These are phyloP conservation scores for Centropyge bicolor DNA, from an alignment of 2,797 vertebrate genomes.

Conservation along the genomic window DNA sequence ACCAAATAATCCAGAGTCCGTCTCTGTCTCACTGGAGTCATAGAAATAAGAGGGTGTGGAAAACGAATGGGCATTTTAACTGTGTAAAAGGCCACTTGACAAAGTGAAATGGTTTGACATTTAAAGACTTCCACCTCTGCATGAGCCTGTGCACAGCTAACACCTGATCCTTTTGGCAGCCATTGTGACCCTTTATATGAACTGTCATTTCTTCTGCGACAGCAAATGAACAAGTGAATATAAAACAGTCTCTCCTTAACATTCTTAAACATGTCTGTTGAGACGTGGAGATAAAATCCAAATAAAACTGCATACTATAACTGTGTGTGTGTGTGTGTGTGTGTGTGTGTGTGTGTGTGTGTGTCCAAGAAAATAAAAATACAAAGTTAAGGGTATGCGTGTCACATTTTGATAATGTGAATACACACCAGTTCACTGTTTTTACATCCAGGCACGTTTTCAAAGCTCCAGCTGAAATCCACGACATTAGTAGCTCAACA, in stretches of 20 bases:
- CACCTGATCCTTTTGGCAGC: neutral
- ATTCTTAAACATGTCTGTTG: neutral
- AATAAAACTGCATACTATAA: neutral
- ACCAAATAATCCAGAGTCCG: constrained; percentile 34
- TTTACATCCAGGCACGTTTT: no score
- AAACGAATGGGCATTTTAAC: constrained; percentile 15
- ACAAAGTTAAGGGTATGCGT: no score
- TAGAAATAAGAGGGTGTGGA: constrained; percentile 4
- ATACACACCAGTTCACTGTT: neutral
- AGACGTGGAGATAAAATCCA: neutral
- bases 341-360: neutral
- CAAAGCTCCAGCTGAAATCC: neutral
- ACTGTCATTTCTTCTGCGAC: neutral
- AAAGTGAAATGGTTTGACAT: constrained; percentile 47
- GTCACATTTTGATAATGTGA: neutral
- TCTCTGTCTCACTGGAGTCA: neutral
- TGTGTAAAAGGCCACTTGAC: constrained; percentile 38
- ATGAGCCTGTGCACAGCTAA: constrained; percentile 10
- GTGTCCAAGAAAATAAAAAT: neutral
- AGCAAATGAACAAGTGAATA: neutral
- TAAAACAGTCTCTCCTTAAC: neutral
- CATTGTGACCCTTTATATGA: constrained; percentile 8
- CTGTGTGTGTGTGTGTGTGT: no score
- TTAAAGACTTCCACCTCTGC: constrained; percentile 23
- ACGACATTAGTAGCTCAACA: neutral